Conservation (phyloP, 2,797 vertebrate genomes). For the Chelidonichthys spinosus region DNA sequence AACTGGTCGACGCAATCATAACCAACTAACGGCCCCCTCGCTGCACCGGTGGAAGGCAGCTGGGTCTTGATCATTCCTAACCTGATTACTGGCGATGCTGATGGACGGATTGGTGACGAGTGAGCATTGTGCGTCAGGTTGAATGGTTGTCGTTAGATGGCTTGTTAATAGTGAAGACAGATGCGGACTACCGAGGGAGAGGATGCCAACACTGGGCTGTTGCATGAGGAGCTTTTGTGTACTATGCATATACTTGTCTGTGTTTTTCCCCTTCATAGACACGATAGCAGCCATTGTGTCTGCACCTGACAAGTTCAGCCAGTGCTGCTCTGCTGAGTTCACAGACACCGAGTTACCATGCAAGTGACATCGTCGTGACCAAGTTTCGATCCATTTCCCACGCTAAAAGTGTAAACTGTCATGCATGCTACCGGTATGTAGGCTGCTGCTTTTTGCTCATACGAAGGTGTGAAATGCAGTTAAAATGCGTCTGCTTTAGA, state of each 20-base stretch:
- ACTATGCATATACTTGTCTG: background rate
- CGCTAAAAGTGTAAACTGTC: background rate
- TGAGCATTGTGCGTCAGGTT: conserved; percentile 39
- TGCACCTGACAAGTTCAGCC: background rate
- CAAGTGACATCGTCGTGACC: background rate
- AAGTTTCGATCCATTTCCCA: background rate
- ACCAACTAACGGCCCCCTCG: conserved; percentile 70
- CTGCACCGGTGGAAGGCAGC: conserved; percentile 48
- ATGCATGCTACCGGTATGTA: background rate
- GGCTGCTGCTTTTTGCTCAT: background rate
- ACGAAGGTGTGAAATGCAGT: background rate
- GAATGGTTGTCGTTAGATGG: conserved; percentile 23
- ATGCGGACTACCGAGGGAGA: conserved; percentile 12
- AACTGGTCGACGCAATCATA: conserved; percentile 65
- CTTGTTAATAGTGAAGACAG: conserved; percentile 31
- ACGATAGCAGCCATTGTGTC: background rate
- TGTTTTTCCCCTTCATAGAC: background rate
- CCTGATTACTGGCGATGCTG: conserved; percentile 63
- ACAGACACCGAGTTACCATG: background rate
- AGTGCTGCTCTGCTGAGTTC: background rate
- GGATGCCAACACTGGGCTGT: conserved; percentile 25
- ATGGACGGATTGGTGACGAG: conserved; percentile 57
- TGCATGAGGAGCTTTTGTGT: conserved; percentile 8
- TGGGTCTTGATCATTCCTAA: conserved; percentile 62
- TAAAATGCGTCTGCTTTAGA: background rate